A percentile compares a stretch with the other conserved stretches of the same genome.
These are phyloP conservation scores for Loxodonta africana DNA, from an alignment of 2,113 vertebrate genomes.

Conservation along the genomic window DNA sequence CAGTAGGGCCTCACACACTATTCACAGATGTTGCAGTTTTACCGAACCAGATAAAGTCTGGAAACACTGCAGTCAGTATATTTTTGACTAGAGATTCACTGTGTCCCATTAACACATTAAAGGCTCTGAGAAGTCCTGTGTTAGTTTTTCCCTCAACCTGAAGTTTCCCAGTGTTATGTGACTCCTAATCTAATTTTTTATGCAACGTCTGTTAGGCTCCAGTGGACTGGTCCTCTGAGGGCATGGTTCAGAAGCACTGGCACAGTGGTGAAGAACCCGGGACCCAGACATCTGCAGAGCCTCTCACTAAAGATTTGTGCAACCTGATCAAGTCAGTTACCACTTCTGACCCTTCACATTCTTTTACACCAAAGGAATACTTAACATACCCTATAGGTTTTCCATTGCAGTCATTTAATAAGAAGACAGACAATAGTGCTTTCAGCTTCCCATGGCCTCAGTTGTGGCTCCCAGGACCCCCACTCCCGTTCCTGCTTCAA, in stretches of 20 bases:
- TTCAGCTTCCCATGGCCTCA: not conserved
- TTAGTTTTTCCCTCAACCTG: not conserved
- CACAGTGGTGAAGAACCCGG: not conserved
- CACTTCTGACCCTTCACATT: not conserved
- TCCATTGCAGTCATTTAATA: not conserved
- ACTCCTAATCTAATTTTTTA: not conserved
- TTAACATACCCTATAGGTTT: not conserved
- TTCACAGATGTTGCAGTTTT: not conserved
- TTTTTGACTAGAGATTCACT: not conserved
- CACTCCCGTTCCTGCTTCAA: not conserved
- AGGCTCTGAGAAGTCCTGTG: not conserved
- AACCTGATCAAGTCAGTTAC: not conserved
- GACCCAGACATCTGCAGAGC: not conserved
- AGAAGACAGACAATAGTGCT: not conserved
- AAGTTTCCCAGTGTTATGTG: not conserved
- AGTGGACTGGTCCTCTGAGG: not conserved
- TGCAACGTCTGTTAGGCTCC: not conserved
- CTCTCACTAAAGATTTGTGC: not conserved
- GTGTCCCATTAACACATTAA: not conserved
- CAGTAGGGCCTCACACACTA: not conserved
- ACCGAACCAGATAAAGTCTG: not conserved
- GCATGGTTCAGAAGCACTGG: not conserved
- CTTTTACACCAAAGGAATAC: not conserved
- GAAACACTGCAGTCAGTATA: not conserved
- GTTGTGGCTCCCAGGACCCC: not conserved